These are phyloP conservation scores for Cotesia chilonis DNA, from an alignment of 1,140 invertebrate species.

Conservation along the genomic window DNA sequence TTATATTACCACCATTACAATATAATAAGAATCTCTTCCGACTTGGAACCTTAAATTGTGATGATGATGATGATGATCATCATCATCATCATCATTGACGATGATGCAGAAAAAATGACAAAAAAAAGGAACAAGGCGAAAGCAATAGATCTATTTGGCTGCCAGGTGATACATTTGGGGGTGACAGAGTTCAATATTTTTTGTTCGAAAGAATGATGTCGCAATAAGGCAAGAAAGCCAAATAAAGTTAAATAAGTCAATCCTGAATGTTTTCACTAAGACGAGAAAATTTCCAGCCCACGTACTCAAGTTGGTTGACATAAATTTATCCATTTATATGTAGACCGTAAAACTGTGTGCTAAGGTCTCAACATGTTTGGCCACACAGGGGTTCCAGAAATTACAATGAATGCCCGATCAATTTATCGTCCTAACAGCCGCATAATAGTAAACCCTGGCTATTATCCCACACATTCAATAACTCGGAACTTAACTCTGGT, in stretches of 20 bases:
- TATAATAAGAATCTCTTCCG: too few species aligned
- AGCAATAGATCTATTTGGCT: neutral
- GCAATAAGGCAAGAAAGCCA: slow-evolving; percentile 7
- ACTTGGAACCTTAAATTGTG: too few species aligned
- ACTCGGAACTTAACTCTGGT: neutral
- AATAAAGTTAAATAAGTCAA: slow-evolving; percentile 21
- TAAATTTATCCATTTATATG: slow-evolving; percentile 4
- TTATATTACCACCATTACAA: too few species aligned
- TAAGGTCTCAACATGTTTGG: slow-evolving; percentile 37
- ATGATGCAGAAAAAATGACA: neutral
- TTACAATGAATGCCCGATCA: slow-evolving; percentile 43
- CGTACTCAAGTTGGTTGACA: slow-evolving; percentile 35
- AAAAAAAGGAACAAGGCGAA: neutral
- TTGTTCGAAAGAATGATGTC: slow-evolving; percentile 11
- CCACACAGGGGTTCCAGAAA: slow-evolving; percentile 42
- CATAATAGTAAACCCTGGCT: slow-evolving; percentile 41
- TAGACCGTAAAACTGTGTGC: slow-evolving; percentile 18
- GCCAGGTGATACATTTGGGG: neutral
- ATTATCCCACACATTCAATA: slow-evolving; percentile 15
- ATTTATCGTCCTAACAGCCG: slow-evolving; percentile 50
- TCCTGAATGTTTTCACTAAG: slow-evolving; percentile 18
- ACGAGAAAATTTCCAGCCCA: slow-evolving; percentile 33
- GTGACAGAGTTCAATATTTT: slow-evolving; percentile 19
- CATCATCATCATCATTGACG: too few species aligned
- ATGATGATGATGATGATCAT: too few species aligned